A percentile compares a stretch with the other conserved stretches of the same genome.
phyloP scores from a whole-genome alignment of 2,113 vertebrate species.

The Cavia porcellus region DNA sequence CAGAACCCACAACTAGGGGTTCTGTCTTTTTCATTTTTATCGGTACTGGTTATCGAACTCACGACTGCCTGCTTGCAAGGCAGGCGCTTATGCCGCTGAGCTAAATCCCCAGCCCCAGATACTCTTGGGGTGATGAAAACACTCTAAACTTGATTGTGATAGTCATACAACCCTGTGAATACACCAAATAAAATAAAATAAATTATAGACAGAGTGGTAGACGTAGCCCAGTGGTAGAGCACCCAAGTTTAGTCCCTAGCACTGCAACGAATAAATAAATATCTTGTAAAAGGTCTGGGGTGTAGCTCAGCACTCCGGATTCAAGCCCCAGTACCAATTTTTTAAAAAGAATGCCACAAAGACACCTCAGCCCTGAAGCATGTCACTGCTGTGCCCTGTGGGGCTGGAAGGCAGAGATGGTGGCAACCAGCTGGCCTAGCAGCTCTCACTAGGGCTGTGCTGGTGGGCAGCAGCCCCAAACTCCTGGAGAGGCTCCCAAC shows the following conservation, averaged over 20 bases:
- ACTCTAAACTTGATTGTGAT: too few relatives aligned
- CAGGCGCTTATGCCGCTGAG: too few relatives aligned
- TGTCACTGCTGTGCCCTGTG: background rate
- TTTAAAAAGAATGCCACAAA: background rate
- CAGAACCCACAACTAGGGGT: background rate
- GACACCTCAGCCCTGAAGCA: background rate
- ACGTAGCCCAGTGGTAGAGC: background rate
- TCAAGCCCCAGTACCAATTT: background rate
- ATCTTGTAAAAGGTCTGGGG: background rate
- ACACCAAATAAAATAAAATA: background rate
- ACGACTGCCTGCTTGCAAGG: too few relatives aligned
- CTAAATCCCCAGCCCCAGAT: too few relatives aligned
- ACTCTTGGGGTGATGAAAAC: background rate
- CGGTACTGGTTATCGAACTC: too few relatives aligned
- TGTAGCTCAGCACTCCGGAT: background rate
- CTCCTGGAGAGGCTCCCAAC: background rate
- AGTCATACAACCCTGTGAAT: background rate
- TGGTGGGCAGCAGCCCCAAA: background rate
- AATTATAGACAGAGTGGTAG: background rate
- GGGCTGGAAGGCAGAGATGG: background rate
- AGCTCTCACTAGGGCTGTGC: background rate
- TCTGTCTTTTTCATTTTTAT: too few relatives aligned
- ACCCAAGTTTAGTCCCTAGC: background rate
- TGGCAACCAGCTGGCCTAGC: background rate
- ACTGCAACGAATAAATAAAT: background rate